A percentile compares a stretch with the other conserved stretches of the same genome.
Conservation (phyloP, 2,888 invertebrate genomes). For the Laothoe populi region DNA sequence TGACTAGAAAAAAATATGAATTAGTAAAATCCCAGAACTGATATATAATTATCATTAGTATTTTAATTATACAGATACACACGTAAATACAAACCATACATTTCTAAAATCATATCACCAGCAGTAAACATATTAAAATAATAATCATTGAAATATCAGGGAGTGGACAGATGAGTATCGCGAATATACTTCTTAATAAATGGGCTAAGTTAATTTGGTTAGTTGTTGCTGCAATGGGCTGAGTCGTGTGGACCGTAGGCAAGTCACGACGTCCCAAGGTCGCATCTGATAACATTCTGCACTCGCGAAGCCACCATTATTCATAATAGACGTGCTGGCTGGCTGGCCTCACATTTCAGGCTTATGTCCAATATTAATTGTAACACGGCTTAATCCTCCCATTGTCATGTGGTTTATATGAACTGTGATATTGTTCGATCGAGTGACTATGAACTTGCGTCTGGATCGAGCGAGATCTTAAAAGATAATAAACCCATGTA, state of each 20-base stretch:
- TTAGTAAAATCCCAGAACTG: no score
- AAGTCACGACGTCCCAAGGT: constrained; percentile 42
- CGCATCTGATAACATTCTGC: constrained; percentile 42
- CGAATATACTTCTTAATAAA: neutral
- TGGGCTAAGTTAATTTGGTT: constrained; percentile 9
- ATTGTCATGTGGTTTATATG: constrained; percentile 7
- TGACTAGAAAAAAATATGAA: no score
- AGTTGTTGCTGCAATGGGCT: neutral
- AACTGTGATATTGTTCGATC: neutral
- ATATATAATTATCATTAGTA: no score
- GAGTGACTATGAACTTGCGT: neutral
- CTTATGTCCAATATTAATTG: constrained; percentile 23
- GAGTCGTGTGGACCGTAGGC: constrained; percentile 33
- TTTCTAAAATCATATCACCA: neutral
- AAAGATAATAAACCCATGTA: neutral
- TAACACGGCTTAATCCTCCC: constrained; percentile 23
- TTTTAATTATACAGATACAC: neutral
- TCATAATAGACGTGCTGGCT: constrained; percentile 47
- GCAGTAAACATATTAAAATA: no score
- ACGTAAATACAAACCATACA: neutral
- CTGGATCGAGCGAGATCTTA: neutral
- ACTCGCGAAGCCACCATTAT: constrained; percentile 52
- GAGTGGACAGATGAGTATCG: constrained; percentile 18
- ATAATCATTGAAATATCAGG: no score
- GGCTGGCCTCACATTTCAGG: neutral